Evolutionary conservation across 2,113 vertebrate genomes (phyloP).

Genomic region (Actenoides lindsayi): DNA sequence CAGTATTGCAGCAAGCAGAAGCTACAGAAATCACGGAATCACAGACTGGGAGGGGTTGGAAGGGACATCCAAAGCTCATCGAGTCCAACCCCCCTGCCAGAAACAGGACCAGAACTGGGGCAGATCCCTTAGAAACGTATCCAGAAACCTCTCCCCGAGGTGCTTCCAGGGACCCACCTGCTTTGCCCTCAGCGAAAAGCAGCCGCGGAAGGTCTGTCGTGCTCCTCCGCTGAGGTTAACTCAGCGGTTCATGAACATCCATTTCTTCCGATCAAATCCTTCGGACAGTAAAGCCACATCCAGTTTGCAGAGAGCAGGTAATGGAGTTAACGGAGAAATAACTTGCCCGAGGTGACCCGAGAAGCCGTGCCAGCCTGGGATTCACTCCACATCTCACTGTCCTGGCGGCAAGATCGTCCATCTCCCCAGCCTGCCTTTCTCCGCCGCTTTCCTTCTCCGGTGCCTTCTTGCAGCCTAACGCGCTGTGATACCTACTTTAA

Average conservation of each 20-base stretch:
- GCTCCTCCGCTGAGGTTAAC: neutral
- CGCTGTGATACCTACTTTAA: neutral
- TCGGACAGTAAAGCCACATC: neutral
- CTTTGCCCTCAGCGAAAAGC: neutral
- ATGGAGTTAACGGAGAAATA: neutral
- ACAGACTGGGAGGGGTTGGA: too few relatives aligned
- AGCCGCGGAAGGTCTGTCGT: fast-evolving
- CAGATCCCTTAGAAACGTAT: too few relatives aligned
- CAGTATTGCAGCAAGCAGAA: neutral
- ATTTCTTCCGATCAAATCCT: neutral
- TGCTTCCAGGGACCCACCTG: neutral
- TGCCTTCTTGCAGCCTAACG: neutral
- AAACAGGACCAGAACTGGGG: too few relatives aligned
- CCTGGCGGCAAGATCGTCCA: neutral
- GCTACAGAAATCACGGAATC: neutral
- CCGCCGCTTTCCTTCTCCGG: neutral
- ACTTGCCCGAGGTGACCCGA: neutral
- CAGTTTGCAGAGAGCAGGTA: neutral
- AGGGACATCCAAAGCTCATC: too few relatives aligned
- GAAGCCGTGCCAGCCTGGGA: neutral
- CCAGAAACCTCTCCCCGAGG: neutral
- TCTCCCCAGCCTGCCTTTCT: neutral
- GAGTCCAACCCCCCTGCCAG: too few relatives aligned
- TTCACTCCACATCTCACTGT: neutral
- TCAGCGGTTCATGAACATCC: fast-evolving